Conservation (phyloP, 2,113 vertebrate genomes). For the Labeo rohita region DNA sequence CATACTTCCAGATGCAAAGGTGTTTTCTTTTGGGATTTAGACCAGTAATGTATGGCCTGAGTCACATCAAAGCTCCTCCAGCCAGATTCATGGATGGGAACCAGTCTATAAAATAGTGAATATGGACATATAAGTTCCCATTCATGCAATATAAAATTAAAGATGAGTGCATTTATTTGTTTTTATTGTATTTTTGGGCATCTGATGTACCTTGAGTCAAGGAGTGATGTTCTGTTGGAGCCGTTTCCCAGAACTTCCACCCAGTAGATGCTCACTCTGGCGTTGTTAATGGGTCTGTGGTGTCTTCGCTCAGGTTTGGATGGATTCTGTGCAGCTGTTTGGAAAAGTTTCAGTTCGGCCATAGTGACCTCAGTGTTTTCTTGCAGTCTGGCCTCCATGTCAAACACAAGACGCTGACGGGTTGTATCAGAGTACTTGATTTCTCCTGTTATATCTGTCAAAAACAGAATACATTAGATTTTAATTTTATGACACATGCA, state of each 20-base stretch:
- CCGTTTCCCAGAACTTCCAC: constrained; percentile 74
- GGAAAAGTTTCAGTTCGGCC: constrained; percentile 82
- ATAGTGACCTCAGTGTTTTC: constrained; percentile 81
- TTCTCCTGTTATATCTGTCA: constrained; percentile 73
- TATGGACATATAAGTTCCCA: not conserved
- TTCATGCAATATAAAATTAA: not conserved
- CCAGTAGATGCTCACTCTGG: constrained; percentile 82
- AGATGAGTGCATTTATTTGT: not conserved
- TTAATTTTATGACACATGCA: not conserved
- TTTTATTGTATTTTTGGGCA: not conserved
- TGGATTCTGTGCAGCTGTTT: constrained; percentile 69
- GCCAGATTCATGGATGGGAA: constrained; percentile 79
- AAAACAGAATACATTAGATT: not conserved
- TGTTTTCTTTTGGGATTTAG: constrained; percentile 59
- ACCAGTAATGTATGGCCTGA: constrained; percentile 83
- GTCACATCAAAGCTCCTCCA: constrained; percentile 88
- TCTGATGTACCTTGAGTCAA: constrained; percentile 81
- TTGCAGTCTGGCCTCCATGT: constrained; percentile 81
- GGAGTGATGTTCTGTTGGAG: constrained; percentile 80
- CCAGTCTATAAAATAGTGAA: constrained; percentile 72
- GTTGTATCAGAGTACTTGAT: constrained; percentile 67
- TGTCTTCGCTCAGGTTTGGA: constrained; percentile 60
- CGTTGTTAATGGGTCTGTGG: constrained; percentile 66
- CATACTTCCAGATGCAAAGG: constrained; percentile 81
- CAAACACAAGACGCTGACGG: constrained; percentile 75